Evolutionary conservation across 2,113 vertebrate genomes (phyloP).

Genomic region (Tupaia chinensis): DNA sequence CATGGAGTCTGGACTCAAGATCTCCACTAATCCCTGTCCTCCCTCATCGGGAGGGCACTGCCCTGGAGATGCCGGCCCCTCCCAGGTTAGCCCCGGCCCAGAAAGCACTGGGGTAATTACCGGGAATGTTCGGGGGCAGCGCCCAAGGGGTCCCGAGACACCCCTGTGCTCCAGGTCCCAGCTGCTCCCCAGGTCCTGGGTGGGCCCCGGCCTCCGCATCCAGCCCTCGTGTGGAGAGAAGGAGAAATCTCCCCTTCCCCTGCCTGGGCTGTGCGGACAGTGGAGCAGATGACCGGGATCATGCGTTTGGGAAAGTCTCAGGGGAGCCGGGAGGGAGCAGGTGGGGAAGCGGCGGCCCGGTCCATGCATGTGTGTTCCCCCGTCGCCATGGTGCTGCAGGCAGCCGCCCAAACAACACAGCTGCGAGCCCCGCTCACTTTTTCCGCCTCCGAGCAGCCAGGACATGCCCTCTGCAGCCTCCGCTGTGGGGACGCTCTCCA

Average conservation of each 20-base stretch:
- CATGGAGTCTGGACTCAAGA: neutral
- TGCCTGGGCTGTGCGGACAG: neutral
- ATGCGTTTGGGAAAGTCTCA: conserved; percentile 25
- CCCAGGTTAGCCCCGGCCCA: neutral
- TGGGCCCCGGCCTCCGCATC: neutral
- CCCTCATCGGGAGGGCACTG: neutral
- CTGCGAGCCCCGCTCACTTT: conserved; percentile 73
- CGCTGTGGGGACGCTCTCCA: neutral
- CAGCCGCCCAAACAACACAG: conserved; percentile 74
- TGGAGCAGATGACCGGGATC: conserved; percentile 6
- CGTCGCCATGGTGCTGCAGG: conserved; percentile 70
- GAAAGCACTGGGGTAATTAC: neutral
- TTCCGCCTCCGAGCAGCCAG: conserved; percentile 68
- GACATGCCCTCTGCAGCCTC: conserved; percentile 28
- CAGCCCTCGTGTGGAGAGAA: neutral
- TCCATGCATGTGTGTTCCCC: conserved; percentile 67
- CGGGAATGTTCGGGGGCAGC: neutral
- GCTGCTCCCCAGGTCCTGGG: neutral
- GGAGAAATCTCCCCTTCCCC: neutral
- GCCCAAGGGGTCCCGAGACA: neutral
- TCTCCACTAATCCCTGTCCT: neutral
- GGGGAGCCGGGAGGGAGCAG: conserved; percentile 65
- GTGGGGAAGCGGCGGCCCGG: conserved; percentile 42
- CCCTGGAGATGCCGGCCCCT: neutral
- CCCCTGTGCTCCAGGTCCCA: neutral